These are phyloP conservation scores for Agrotis segetum DNA, from an alignment of 2,888 invertebrate species.

Conservation along the genomic window DNA sequence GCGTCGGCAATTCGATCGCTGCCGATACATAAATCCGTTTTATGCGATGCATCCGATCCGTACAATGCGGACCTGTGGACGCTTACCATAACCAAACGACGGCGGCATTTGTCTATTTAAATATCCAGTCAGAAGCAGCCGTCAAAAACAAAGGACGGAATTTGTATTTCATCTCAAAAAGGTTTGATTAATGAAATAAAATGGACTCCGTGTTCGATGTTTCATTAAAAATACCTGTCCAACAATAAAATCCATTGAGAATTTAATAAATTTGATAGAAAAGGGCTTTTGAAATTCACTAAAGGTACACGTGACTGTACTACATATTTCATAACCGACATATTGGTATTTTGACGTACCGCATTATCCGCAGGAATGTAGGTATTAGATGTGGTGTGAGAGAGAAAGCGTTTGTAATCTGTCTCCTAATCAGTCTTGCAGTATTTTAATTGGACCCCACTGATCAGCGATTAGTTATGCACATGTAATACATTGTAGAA, in stretches of 20 bases:
- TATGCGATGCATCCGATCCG: too few species aligned
- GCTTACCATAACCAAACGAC: too few species aligned
- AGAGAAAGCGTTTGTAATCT: constrained; percentile 52
- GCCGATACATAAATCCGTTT: too few species aligned
- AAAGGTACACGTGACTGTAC: neutral
- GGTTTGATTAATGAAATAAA: too few species aligned
- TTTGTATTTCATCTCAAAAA: too few species aligned
- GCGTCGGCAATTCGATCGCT: too few species aligned
- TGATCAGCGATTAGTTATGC: constrained; percentile 46
- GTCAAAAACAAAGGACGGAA: too few species aligned
- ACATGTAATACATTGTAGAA: constrained; percentile 32
- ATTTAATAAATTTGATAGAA: neutral
- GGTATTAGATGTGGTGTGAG: constrained; percentile 5
- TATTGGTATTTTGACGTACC: constrained; percentile 4
- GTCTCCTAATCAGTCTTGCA: constrained; percentile 55
- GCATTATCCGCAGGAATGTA: constrained; percentile 40
- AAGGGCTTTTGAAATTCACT: neutral
- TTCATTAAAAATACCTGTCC: too few species aligned
- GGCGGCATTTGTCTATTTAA: too few species aligned
- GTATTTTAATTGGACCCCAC: constrained; percentile 57
- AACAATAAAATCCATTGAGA: neutral
- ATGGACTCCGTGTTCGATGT: too few species aligned
- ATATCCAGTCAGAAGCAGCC: too few species aligned
- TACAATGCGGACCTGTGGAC: too few species aligned
- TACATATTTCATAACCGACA: constrained; percentile 25